phyloP scores from a whole-genome alignment of 2,113 vertebrate species.

The Microtus ochrogaster region DNA sequence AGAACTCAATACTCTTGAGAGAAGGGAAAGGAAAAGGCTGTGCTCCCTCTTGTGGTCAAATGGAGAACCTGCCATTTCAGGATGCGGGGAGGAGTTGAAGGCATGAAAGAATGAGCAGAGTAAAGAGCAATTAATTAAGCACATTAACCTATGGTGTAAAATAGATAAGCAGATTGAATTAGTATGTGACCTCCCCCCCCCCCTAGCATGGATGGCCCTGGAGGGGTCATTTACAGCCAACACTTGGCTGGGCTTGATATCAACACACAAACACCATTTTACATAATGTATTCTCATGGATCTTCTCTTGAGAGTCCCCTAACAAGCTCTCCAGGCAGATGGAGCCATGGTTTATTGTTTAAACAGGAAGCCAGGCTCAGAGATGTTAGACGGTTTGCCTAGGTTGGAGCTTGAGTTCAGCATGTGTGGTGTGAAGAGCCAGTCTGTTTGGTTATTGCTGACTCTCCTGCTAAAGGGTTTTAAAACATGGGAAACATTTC shows the following conservation, averaged over 20 bases:
- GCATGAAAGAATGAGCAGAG: background rate
- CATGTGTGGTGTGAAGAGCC: background rate
- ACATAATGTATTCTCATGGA: background rate
- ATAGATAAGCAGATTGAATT: background rate
- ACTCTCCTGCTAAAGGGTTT: constrained; percentile 34
- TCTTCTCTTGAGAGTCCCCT: background rate
- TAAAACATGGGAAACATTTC: constrained; percentile 32
- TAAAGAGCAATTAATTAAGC: background rate
- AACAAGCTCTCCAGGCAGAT: background rate
- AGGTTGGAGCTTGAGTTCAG: background rate
- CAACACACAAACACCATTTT: constrained; percentile 15
- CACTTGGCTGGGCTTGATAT: background rate
- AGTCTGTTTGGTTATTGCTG: background rate
- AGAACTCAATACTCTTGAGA: constrained; percentile 14
- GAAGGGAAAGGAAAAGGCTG: constrained; percentile 70
- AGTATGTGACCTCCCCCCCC: background rate
- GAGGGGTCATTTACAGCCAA: constrained; percentile 18
- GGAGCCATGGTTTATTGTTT: constrained; percentile 25
- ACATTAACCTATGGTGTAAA: background rate
- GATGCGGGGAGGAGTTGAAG: background rate
- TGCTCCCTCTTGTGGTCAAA: constrained; percentile 79
- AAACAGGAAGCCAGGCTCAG: background rate
- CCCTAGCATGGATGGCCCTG: background rate
- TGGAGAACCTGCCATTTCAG: constrained; percentile 48
- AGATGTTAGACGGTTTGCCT: background rate